Evolutionary conservation across 2,113 vertebrate species (phyloP).

Genomic region (Cisticola juncidis): DNA sequence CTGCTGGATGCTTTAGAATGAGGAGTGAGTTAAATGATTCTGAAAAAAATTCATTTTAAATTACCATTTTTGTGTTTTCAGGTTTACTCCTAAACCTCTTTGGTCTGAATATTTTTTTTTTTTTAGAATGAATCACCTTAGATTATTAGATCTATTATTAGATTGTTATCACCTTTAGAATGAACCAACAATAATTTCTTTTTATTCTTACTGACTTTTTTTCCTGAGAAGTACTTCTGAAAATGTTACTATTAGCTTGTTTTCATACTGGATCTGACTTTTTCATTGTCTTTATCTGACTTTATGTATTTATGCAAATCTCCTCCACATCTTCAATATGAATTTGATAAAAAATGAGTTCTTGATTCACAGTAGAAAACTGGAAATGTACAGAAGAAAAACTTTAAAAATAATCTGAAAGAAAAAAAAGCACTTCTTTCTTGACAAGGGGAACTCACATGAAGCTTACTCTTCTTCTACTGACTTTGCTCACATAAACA

Average conservation of each 20-base stretch:
- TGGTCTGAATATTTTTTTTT: neutral
- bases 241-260: neutral
- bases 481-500: slow-evolving; percentile 24
- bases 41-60: neutral
- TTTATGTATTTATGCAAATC: neutral
- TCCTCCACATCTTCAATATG: neutral
- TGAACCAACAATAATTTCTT: neutral
- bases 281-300: neutral
- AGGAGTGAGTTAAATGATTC: neutral
- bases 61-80: neutral
- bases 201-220: neutral
- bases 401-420: accelerated
- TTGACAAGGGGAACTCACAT: neutral
- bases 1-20: neutral
- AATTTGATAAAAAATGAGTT: neutral
- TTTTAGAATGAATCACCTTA: neutral
- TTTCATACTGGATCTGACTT: neutral
- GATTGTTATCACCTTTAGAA: too few species aligned
- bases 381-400: neutral
- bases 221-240: neutral
- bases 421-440: neutral
- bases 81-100: neutral
- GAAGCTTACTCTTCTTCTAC: slow-evolving; percentile 8
- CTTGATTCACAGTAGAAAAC: neutral
- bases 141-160: too few species aligned